Evolutionary conservation across 1,140 invertebrate genomes (phyloP).

Genomic region (Araneus ventricosus): DNA sequence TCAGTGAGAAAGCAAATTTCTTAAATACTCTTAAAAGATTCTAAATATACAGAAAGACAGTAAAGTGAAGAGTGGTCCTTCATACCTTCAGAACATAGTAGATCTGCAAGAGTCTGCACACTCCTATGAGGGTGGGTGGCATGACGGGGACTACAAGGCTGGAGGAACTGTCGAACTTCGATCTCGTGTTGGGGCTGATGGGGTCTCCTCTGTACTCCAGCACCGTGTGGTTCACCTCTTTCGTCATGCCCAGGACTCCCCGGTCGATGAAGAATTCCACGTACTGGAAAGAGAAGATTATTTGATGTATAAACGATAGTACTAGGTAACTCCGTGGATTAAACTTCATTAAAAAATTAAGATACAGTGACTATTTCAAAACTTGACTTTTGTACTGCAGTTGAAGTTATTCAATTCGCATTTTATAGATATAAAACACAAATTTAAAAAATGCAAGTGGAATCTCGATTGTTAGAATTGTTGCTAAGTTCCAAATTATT

Average conservation of each 20-base stretch:
- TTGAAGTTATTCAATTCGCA: too few species aligned
- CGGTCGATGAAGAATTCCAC: conserved; percentile 91
- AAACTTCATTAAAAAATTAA: too few species aligned
- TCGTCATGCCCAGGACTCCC: conserved; percentile 88
- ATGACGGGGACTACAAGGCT: conserved; percentile 88
- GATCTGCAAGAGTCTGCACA: conserved; percentile 89
- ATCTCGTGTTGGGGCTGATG: conserved; percentile 84
- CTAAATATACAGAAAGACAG: background rate
- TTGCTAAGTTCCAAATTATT: too few species aligned
- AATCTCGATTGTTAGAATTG: background rate
- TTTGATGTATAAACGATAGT: too few species aligned
- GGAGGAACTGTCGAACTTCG: conserved; percentile 84
- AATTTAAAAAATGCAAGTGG: background rate
- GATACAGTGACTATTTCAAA: too few species aligned
- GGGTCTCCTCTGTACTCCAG: conserved; percentile 87
- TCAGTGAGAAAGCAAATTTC: too few species aligned
- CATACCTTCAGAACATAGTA: conserved; percentile 89
- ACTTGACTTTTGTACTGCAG: too few species aligned
- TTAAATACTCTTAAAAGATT: too few species aligned
- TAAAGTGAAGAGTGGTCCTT: conserved; percentile 46
- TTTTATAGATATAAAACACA: background rate
- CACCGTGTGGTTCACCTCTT: conserved; percentile 86
- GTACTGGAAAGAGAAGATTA: conserved; percentile 82
- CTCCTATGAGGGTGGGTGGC: conserved; percentile 87
- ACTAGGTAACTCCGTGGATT: too few species aligned